Percentiles rank a stretch among this genome's conserved stretches.
These are phyloP conservation scores for Melanotaenia nigrans DNA, from an alignment of 2,797 vertebrate genomes.

Conservation along the genomic window DNA sequence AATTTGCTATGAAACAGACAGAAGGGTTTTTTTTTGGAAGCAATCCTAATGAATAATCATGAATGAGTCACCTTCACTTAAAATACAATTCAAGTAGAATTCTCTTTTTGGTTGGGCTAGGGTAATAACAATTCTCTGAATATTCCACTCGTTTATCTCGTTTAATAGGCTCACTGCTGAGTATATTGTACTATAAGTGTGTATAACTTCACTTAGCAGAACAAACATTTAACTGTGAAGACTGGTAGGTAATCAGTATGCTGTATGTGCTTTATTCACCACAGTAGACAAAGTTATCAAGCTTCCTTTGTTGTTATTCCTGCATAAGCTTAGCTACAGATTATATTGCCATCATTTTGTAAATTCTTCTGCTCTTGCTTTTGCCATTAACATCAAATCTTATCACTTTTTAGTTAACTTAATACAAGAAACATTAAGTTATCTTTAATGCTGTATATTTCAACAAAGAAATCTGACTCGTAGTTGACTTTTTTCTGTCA, in stretches of 20 bases:
- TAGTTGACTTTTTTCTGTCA: too few relatives aligned
- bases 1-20: slow-evolving; percentile 33
- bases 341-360: too few relatives aligned
- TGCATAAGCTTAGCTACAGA: background rate
- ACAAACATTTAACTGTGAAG: slow-evolving; percentile 25
- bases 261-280: too few relatives aligned
- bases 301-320: background rate
- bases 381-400: too few relatives aligned
- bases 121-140: slow-evolving; percentile 22
- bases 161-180: slow-evolving; percentile 12
- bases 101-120: slow-evolving; percentile 35
- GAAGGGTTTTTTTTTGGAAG: slow-evolving; percentile 32
- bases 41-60: slow-evolving; percentile 33
- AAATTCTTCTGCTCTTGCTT: too few relatives aligned
- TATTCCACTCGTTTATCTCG: slow-evolving; percentile 32
- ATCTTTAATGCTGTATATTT: too few relatives aligned
- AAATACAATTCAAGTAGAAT: slow-evolving; percentile 36
- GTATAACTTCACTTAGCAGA: slow-evolving; percentile 16
- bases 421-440: too few relatives aligned
- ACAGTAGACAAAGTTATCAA: too few relatives aligned
- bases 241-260: background rate
- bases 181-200: slow-evolving; percentile 5
- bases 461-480: too few relatives aligned
- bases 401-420: too few relatives aligned
- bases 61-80: slow-evolving; percentile 25